Evolutionary conservation across 2,888 invertebrate species (phyloP), one percentile per base, ranked within the genome.

Genomic region (Steromphala cineraria): DNA sequence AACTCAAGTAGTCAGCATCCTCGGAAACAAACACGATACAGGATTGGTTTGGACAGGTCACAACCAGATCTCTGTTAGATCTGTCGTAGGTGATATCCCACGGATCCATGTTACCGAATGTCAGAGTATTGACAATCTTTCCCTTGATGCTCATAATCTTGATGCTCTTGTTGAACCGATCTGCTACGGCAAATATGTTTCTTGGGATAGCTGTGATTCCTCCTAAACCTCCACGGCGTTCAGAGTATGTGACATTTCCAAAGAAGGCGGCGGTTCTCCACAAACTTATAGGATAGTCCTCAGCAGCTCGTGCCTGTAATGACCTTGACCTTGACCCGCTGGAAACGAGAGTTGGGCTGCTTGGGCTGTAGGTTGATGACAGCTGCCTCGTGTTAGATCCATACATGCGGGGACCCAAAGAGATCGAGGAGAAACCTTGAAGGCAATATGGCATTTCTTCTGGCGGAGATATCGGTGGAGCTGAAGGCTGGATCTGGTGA

Each of bases 121-220:
- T 36, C 10, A 75, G 53, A 75, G 75, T 28, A 13, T 75, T 75
- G 19, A 75, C 53, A 7, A 75, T 53, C 36, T 21, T 28, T 1
- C 77, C 77, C 4, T 77, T 77, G n/a, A 77, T 55, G n/a, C 36
- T 53, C 31, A 82, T 40, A n/a, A 82, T 74, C 53, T 82, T 82
- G 24, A 82, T 53, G 74, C 71, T 67, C 74, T 80, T 80, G 67
- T 82, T 82, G 55, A 76, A 82, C 36, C 82, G 76, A 62, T 82
- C 82, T 0, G 78, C 21, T 52, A 82, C 77, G 21, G 77, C 80
- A 55, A 80, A 77, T 13, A 77, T 67, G 75, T 82, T 79, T 31
- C 52, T 55, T 24, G 67, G 19, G 21, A 82, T 62, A 0, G 80
- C 78, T 2, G 78, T 77, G 13, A 82, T 62, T 13, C 82, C 82